Evolutionary conservation across 2,113 vertebrate genomes (phyloP), one percentile per base, ranked within the genome.

Genomic region (Heterochromis multidens): DNA sequence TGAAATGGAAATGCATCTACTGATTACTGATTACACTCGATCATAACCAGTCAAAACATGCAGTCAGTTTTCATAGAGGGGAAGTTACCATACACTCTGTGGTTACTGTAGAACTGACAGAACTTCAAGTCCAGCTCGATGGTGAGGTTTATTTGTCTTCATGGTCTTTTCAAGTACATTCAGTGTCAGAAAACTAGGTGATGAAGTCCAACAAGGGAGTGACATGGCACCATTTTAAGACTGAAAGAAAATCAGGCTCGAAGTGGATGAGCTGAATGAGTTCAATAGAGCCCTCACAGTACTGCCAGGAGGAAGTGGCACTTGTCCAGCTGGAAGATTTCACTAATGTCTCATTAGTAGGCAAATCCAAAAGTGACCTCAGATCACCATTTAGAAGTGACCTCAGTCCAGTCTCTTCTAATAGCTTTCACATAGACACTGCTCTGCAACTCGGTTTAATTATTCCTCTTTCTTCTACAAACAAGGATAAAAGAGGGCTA

Each of bases 321-420:
- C 84, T 93, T 87, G 90, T 94, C 88, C 92, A 94, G 83, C 91
- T 94, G 90, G 86, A 90, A 90, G 90, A 93, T 93, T 92, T 81
- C 82, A 85, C 85, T 94, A 93, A 93, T 92, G 86, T 91, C 90
- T 93, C 92, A 93, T 95, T 93, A 93, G 88, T 43, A 90, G 87
- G 89, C 80, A 93, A 93, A 93, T 92, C 84, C 87, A 90, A 90
- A 91, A 83, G 81, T 89, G 92, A 94, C 87, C 90, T 88, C 84
- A 49, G 63, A 89, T 93, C 84, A 86, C 86, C 78, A 61, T 90
- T 92, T 87, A 77, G 82, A 90, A 84, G 77, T 90, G 88, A 94
- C 91, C 91, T 88, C 82, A 62, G 82, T 85, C 83, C 86, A 78
- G 81, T 65, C 76, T 84, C 57, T 60, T 84, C 54, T 90, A 85